A percentile compares a stretch with the other conserved stretches of the same genome.
Evolutionary conservation across 2,888 invertebrate species (phyloP).

Genomic region (Watsonalla cultraria): DNA sequence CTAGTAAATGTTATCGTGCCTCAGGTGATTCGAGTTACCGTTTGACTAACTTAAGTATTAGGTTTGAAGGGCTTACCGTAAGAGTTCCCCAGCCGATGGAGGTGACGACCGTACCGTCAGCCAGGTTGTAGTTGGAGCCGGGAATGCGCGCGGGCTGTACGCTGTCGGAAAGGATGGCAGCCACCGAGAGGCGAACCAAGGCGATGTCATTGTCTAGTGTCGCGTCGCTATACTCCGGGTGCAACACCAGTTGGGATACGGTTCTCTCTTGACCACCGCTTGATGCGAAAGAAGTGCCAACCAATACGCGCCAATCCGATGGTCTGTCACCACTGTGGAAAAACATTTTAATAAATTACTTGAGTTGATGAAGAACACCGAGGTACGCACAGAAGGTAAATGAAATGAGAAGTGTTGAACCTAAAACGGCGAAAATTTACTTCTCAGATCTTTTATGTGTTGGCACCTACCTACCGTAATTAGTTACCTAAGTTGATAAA

Average conservation of each 20-base stretch:
- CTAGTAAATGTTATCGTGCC: no score
- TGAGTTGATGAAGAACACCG: no score
- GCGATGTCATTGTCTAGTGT: constrained; percentile 37
- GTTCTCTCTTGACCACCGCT: constrained; percentile 22
- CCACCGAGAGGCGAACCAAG: constrained; percentile 28
- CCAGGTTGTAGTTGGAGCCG: constrained; percentile 22
- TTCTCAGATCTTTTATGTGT: no score
- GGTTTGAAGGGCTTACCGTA: constrained; percentile 21
- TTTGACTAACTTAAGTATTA: background rate
- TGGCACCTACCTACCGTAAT: no score
- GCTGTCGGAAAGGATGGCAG: constrained; percentile 17
- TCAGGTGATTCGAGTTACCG: no score
- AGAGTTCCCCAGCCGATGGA: constrained; percentile 43
- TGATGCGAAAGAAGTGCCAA: constrained; percentile 28
- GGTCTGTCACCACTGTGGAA: constrained; percentile 32
- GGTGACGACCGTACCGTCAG: constrained; percentile 22
- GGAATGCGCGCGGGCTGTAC: constrained; percentile 32
- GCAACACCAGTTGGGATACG: constrained; percentile 17
- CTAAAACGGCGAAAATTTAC: no score
- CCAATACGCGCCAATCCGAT: constrained; percentile 32
- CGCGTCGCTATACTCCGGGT: constrained; percentile 23
- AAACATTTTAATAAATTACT: background rate
- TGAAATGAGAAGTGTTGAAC: no score
- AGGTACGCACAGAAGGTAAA: no score
- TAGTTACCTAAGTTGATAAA: no score